A percentile compares a stretch with the other conserved stretches of the same genome.
Evolutionary conservation across 2,888 invertebrate genomes (phyloP).

Genomic region (Heliconius aoede): DNA sequence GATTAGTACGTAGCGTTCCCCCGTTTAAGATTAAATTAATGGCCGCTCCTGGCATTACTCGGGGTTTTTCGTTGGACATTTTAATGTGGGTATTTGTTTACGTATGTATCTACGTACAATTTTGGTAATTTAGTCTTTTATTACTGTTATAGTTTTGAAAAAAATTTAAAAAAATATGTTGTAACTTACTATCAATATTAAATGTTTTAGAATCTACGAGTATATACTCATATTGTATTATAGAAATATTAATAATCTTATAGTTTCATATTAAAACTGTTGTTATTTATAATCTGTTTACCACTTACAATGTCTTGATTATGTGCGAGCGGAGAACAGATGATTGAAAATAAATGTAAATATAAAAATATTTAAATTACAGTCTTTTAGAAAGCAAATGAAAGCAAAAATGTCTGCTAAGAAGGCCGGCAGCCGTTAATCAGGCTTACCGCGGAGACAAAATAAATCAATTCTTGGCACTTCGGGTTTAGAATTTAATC

Average conservation of each 20-base stretch:
- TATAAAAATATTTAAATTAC: neutral
- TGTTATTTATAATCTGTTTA: too few species aligned
- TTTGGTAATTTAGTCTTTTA: too few species aligned
- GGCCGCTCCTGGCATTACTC: conserved; percentile 14
- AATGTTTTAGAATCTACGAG: too few species aligned
- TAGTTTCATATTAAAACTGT: too few species aligned
- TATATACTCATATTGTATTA: too few species aligned
- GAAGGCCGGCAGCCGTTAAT: conserved; percentile 28
- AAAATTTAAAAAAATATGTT: too few species aligned
- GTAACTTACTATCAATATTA: too few species aligned
- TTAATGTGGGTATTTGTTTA: too few species aligned
- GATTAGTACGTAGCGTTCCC: conserved; percentile 31
- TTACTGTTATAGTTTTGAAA: too few species aligned
- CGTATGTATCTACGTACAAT: too few species aligned
- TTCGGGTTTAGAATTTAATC: conserved; percentile 3
- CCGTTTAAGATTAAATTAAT: conserved; percentile 35
- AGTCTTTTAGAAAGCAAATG: neutral
- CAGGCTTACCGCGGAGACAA: conserved; percentile 22
- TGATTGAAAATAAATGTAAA: neutral
- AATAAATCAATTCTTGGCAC: conserved; percentile 21
- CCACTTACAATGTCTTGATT: too few species aligned
- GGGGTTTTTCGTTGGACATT: conserved; percentile 14
- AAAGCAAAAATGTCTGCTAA: conserved; percentile 19
- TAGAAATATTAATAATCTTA: too few species aligned
- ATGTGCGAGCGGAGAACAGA: neutral